A percentile compares a stretch with the other conserved stretches of the same genome.
Evolutionary conservation across 2,113 vertebrate species (phyloP).

Genomic region (Parotia lawesii): DNA sequence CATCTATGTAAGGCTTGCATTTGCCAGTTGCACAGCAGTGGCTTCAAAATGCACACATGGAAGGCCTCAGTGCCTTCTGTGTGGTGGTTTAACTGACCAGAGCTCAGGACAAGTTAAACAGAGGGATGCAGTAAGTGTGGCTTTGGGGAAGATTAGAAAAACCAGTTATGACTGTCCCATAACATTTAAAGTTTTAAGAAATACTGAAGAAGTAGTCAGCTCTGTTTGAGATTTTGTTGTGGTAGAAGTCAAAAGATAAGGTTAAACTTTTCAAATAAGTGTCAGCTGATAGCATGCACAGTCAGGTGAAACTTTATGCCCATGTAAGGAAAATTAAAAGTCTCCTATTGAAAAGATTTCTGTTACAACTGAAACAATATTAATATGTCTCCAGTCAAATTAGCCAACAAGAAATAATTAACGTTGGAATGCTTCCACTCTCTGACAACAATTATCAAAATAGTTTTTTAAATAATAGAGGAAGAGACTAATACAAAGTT

Average conservation of each 20-base stretch:
- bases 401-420: slow-evolving; percentile 28
- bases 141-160: background rate
- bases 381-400: slow-evolving; percentile 30
- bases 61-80: background rate
- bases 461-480: background rate
- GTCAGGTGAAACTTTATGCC: background rate
- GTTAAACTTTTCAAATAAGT: background rate
- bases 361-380: background rate
- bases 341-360: background rate
- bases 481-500: background rate
- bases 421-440: background rate
- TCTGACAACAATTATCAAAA: background rate
- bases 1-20: background rate
- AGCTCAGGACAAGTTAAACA: background rate
- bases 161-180: background rate
- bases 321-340: background rate
- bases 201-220: background rate
- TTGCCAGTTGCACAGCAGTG: background rate
- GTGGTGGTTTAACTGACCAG: background rate
- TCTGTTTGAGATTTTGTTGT: background rate
- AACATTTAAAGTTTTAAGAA: background rate
- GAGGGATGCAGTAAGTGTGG: background rate
- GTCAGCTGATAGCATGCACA: background rate
- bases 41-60: background rate
- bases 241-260: background rate